A percentile compares a stretch with the other conserved stretches of the same genome.
phyloP scores from a whole-genome alignment of 2,888 invertebrate genomes.

The Mechanitis messenoides region DNA sequence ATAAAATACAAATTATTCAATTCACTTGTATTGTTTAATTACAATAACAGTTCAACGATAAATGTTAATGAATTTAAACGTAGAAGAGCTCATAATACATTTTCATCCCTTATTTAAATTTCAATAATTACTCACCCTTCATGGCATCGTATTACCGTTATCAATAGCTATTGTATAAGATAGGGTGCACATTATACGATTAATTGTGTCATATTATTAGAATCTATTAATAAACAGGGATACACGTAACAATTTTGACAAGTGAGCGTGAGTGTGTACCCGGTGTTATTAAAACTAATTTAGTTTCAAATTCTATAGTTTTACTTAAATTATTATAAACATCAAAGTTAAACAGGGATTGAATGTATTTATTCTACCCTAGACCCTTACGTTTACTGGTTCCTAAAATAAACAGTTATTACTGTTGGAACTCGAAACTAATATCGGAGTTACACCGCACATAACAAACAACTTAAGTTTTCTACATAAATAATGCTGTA shows the following conservation, averaged over 20 bases:
- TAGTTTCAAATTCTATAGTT: background rate
- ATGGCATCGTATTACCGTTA: slow-evolving; percentile 26
- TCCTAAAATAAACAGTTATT: slow-evolving; percentile 27
- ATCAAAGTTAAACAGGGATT: too few species aligned
- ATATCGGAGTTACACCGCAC: slow-evolving; percentile 45
- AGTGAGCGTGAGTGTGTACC: too few species aligned
- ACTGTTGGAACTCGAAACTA: slow-evolving; percentile 39
- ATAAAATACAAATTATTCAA: too few species aligned
- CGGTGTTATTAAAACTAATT: background rate
- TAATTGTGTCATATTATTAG: slow-evolving; percentile 39
- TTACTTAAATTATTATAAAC: background rate
- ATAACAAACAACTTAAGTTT: slow-evolving; percentile 57
- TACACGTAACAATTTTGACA: slow-evolving; percentile 1
- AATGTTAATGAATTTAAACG: slow-evolving; percentile 17
- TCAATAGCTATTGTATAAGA: slow-evolving; percentile 37
- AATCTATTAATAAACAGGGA: slow-evolving; percentile 16
- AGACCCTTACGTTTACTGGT: slow-evolving; percentile 3
- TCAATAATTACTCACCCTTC: slow-evolving; percentile 30
- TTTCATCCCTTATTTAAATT: slow-evolving; percentile 27
- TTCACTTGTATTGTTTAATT: too few species aligned
- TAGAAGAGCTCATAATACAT: slow-evolving; percentile 27
- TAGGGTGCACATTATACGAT: slow-evolving; percentile 34
- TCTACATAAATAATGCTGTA: slow-evolving; percentile 40
- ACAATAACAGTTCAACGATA: too few species aligned
- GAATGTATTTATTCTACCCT: background rate